Evolutionary conservation across 2,113 vertebrate species (phyloP).

Genomic region (Sebastes fasciatus): DNA sequence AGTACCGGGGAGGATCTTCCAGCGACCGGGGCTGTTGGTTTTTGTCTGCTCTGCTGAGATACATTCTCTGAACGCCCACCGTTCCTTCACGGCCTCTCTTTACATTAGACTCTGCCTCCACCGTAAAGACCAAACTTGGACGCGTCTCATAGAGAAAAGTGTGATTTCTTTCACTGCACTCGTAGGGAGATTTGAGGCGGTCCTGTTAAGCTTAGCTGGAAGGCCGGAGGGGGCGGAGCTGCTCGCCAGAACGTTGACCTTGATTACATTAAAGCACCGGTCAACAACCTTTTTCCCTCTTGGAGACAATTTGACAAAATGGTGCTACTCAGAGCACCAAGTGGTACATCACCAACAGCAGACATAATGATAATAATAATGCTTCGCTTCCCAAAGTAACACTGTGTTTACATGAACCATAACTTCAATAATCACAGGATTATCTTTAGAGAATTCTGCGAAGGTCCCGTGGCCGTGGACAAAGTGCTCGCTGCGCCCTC

Average conservation of each 20-base stretch:
- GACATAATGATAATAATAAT: no score
- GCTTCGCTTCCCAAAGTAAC: background rate
- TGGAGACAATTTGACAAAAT: no score
- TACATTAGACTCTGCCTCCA: constrained; percentile 60
- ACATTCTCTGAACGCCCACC: constrained; percentile 65
- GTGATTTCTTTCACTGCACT: constrained; percentile 44
- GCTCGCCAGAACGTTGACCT: constrained; percentile 46
- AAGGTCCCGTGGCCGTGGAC: no score
- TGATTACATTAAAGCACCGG: constrained; percentile 46
- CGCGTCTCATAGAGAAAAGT: constrained; percentile 49
- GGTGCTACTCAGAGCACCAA: no score
- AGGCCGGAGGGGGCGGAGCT: constrained; percentile 40
- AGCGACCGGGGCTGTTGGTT: constrained; percentile 52
- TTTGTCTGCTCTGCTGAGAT: constrained; percentile 61
- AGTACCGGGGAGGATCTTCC: constrained; percentile 48
- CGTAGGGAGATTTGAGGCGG: constrained; percentile 56
- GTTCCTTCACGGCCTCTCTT: constrained; percentile 63
- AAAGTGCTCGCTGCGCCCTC: no score
- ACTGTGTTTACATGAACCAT: constrained; percentile 20
- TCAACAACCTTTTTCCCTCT: no score
- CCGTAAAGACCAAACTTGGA: constrained; percentile 61
- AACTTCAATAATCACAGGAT: constrained; percentile 21
- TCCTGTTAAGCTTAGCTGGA: constrained; percentile 58
- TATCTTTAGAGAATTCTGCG: background rate
- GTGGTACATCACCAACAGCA: no score